Evolutionary conservation across 2,797 vertebrate species (phyloP).

Genomic region (Loriculus beryllinus): DNA sequence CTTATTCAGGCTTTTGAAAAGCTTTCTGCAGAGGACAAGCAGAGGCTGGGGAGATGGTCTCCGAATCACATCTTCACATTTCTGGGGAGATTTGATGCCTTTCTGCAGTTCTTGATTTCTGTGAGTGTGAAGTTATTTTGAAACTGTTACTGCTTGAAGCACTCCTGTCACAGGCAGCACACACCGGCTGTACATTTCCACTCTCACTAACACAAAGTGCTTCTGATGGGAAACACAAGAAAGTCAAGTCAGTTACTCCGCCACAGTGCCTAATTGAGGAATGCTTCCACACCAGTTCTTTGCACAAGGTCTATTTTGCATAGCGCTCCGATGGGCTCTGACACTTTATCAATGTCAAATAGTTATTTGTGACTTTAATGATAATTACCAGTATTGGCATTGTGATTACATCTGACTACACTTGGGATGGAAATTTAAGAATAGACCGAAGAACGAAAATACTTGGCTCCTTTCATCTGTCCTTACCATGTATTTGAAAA

Average conservation of each 20-base stretch:
- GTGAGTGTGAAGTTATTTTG: not conserved
- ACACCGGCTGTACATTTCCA: not conserved
- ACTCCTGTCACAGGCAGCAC: not conserved
- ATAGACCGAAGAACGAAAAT: not conserved
- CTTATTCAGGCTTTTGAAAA: not conserved
- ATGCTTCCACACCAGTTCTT: not conserved
- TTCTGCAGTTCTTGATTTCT: not conserved
- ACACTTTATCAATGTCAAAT: not conserved
- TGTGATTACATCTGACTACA: constrained; percentile 2
- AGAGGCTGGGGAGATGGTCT: not conserved
- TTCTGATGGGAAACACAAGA: not conserved
- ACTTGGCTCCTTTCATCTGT: not conserved
- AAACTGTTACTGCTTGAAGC: not conserved
- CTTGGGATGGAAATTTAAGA: constrained; percentile 21
- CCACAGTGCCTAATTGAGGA: not conserved
- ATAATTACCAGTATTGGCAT: constrained; percentile 38
- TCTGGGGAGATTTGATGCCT: not conserved
- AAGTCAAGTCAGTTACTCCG: not conserved
- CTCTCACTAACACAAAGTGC: not conserved
- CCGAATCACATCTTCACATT: not conserved
- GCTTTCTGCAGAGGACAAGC: not conserved
- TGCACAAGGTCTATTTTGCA: not conserved
- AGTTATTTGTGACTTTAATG: constrained; percentile 40
- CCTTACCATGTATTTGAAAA: not conserved
- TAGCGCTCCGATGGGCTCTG: constrained; percentile 1